Evolutionary conservation across 2,113 vertebrate species (phyloP), one percentile per base, ranked within the genome.

Genomic region (Marcusenius ussheri): DNA sequence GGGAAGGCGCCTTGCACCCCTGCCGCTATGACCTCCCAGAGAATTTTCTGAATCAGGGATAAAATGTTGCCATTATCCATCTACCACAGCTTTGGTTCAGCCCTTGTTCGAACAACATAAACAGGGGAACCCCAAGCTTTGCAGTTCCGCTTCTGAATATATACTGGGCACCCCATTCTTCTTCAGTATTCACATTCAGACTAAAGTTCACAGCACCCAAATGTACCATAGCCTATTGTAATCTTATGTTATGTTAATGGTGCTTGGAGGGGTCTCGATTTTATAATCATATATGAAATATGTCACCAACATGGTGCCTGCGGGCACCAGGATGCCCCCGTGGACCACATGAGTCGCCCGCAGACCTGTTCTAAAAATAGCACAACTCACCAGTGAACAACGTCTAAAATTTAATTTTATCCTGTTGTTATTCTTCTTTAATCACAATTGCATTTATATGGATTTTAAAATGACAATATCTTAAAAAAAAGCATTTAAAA

Each of bases 1-100:
- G 84, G 91, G 89, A 31, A 94, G 93, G 11, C 95, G 95, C 91
- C 95, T 96, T 88, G 93, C 90, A 90, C 90, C 94, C 89, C 95
- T 96, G 92, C 93, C 95, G 88, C 92, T 96, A 1, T 86, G 89
- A 89, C 89, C 87, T 53, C 11, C 39, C 8, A 31, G 13, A 50
- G 53, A 84, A 15, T 91, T 50, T 9, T 95, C 94, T 95, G 90
- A 9, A 24, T 17, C 13, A 66, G 31, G 42, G 42, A 49, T 58
- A 13, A 86, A 11, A 53, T 66, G 84, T 51, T 3, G 89, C 39
- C 15, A 35, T 66, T 49, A 74, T 87, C 24, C 24, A 53, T 42
- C 13, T 80, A 70, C 62, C 10, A 70, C 74, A 39, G n/a, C 35
- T 80, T 80, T 19, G 17, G 5, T 42, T 42, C 35, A 42, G 15